Evolutionary conservation across 1,140 invertebrate species (phyloP).

Genomic region (Ceratoteleas bidentatus): DNA sequence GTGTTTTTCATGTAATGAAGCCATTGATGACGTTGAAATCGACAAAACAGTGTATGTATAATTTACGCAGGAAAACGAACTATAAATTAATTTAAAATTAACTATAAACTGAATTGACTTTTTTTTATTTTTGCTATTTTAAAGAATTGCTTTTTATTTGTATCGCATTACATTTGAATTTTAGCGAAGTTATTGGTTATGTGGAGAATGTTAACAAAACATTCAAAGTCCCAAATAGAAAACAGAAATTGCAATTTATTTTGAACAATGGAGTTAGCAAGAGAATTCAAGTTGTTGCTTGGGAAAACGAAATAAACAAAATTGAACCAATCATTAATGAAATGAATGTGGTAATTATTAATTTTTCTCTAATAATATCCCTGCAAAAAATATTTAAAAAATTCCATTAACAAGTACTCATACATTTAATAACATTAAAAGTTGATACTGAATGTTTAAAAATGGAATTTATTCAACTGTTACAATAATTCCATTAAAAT

Average conservation of each 20-base stretch:
- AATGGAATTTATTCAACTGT: no score
- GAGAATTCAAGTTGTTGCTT: slow-evolving; percentile 5
- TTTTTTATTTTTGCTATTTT: not conserved
- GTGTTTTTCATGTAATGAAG: not conserved
- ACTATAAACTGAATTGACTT: not conserved
- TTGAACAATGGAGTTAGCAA: slow-evolving; percentile 13
- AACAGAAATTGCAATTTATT: slow-evolving; percentile 22
- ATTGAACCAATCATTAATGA: not conserved
- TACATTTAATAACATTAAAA: no score
- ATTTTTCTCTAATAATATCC: not conserved
- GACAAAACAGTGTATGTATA: not conserved
- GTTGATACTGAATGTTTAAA: no score
- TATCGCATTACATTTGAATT: not conserved
- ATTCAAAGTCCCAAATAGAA: not conserved
- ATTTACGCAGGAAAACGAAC: no score
- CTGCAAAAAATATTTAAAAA: no score
- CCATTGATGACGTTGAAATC: not conserved
- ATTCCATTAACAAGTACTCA: no score
- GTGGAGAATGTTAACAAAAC: slow-evolving; percentile 1
- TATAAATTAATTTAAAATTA: not conserved
- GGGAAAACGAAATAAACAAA: not conserved
- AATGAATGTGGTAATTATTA: slow-evolving; percentile 1
- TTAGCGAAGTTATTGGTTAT: slow-evolving; percentile 3
- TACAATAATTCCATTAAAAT: no score
- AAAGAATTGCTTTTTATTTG: not conserved